A percentile compares a stretch with the other conserved stretches of the same genome.
Evolutionary conservation across 2,113 vertebrate genomes (phyloP).

Genomic region (Aphyosemion australe): DNA sequence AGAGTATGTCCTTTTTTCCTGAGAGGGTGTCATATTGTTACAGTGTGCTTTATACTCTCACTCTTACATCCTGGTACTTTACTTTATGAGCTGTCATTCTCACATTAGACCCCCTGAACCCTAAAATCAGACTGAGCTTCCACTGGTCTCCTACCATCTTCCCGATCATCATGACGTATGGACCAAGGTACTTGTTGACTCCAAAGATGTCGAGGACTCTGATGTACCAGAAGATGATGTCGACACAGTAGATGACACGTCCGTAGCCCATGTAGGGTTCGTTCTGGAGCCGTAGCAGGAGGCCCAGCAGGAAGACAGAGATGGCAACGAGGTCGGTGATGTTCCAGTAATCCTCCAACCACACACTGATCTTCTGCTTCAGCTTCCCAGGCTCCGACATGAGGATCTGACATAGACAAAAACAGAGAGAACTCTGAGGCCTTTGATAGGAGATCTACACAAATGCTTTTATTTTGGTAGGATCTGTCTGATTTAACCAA

Average conservation of each 20-base stretch:
- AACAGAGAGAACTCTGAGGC: too few species aligned
- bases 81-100: not conserved
- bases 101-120: not conserved
- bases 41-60: too few species aligned
- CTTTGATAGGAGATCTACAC: too few species aligned
- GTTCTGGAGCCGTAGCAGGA: constrained; percentile 89
- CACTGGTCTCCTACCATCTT: constrained; percentile 86
- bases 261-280: constrained; percentile 97
- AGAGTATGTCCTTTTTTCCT: too few species aligned
- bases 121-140: too few species aligned
- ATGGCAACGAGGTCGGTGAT: constrained; percentile 95
- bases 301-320: constrained; percentile 88
- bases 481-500: too few species aligned
- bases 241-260: constrained; percentile 96
- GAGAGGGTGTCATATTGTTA: too few species aligned
- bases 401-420: constrained; percentile 83
- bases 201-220: constrained; percentile 98
- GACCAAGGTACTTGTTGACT: constrained; percentile 98
- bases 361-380: constrained; percentile 96
- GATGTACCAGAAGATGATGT: constrained; percentile 99
- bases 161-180: constrained; percentile 99
- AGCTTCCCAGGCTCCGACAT: constrained; percentile 99
- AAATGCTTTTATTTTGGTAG: too few species aligned
- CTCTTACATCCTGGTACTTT: not conserved
- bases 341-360: constrained; percentile 99